A percentile compares a stretch with the other conserved stretches of the same genome.
Conservation (phyloP, 2,797 vertebrate species). For the Crenichthys baileyi region DNA sequence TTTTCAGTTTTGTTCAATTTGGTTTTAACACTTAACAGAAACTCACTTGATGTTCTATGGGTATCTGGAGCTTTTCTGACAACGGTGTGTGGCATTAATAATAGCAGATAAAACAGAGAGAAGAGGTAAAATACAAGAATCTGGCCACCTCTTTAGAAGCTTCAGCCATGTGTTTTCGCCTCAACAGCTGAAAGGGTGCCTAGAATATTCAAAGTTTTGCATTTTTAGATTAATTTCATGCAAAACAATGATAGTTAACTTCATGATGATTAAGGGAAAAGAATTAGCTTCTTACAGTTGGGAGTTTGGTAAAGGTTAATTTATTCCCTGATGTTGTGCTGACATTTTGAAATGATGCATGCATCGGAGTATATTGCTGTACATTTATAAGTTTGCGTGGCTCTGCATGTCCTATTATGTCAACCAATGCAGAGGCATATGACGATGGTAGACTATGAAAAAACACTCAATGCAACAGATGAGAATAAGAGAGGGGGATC, state of each 20-base stretch:
- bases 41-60: neutral
- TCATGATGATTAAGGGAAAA: conserved; percentile 53
- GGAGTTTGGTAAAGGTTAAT: conserved; percentile 75
- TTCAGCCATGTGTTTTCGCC: neutral
- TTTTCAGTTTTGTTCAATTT: neutral
- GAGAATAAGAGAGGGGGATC: conserved; percentile 5
- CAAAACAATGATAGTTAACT: conserved; percentile 69
- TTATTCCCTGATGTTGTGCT: conserved; percentile 64
- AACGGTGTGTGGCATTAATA: neutral
- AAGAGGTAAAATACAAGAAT: neutral
- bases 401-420: conserved; percentile 24
- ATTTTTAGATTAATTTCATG: conserved; percentile 57
- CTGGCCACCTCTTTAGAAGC: neutral
- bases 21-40: neutral
- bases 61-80: neutral
- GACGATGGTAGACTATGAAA: conserved; percentile 8
- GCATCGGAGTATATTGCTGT: conserved; percentile 29
- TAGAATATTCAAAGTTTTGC: conserved; percentile 26
- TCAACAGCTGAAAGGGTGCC: conserved; percentile 18
- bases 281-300: conserved; percentile 49
- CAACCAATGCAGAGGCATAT: conserved; percentile 10
- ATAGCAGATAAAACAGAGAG: neutral
- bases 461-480: conserved; percentile 12
- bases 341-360: conserved; percentile 67
- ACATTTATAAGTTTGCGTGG: conserved; percentile 37